Conservation (phyloP, 2,113 vertebrate genomes). For the Periophthalmus modestus region DNA sequence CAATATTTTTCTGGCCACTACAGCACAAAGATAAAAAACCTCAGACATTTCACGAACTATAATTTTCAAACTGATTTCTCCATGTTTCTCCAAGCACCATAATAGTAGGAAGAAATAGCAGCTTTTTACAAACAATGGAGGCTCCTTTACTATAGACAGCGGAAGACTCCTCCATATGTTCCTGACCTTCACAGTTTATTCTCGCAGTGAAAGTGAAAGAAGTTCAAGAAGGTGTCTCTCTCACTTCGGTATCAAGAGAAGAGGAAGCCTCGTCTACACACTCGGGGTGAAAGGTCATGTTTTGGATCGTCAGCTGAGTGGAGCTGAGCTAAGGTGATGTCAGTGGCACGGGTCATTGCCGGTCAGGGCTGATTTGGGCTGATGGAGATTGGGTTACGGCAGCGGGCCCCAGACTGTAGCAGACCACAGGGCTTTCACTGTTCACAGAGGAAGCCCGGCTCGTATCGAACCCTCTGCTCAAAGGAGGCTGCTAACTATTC, state of each 20-base stretch:
- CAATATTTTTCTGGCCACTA: too few species aligned
- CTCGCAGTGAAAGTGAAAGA: constrained; percentile 58
- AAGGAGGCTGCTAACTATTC: constrained; percentile 47
- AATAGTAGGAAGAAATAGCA: constrained; percentile 62
- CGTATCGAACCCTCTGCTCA: constrained; percentile 57
- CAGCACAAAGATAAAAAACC: too few species aligned
- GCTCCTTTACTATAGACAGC: constrained; percentile 32
- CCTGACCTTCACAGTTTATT: constrained; percentile 52
- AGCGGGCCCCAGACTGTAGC: constrained; percentile 36
- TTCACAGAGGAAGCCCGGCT: constrained; percentile 59
- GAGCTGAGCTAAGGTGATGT: constrained; percentile 46
- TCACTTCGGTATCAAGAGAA: constrained; percentile 40
- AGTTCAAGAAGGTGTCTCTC: constrained; percentile 52
- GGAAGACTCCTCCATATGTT: constrained; percentile 56
- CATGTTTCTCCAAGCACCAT: neutral
- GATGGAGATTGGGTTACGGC: constrained; percentile 56
- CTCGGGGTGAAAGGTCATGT: constrained; percentile 47
- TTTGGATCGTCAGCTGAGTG: constrained; percentile 56
- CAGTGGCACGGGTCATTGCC: constrained; percentile 45
- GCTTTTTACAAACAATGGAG: constrained; percentile 44
- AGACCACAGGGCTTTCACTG: constrained; percentile 65
- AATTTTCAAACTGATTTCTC: too few species aligned
- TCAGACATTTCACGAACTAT: too few species aligned
- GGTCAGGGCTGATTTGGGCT: constrained; percentile 39
- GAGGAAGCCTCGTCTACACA: constrained; percentile 60